Evolutionary conservation across 1,140 invertebrate species (phyloP).

Genomic region (Ceratina calcarata): DNA sequence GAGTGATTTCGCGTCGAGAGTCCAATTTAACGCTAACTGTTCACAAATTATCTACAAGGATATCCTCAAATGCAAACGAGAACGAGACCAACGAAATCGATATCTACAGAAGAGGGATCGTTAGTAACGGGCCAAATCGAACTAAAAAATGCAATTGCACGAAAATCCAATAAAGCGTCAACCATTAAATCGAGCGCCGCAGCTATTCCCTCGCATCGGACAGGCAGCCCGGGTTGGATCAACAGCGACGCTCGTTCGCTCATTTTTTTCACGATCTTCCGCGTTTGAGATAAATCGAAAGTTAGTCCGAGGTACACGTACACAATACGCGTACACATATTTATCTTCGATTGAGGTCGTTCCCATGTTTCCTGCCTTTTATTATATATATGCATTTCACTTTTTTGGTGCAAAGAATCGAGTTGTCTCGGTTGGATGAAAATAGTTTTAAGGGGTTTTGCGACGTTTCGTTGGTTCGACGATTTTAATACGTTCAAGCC

Average conservation of each 20-base stretch:
- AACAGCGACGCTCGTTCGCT: conserved; percentile 48
- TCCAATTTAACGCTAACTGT: conserved; percentile 40
- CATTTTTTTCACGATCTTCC: conserved; percentile 40
- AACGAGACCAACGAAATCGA: conserved; percentile 40
- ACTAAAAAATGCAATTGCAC: conserved; percentile 70
- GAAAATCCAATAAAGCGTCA: conserved; percentile 73
- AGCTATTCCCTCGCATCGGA: conserved; percentile 29
- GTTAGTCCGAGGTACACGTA: not conserved
- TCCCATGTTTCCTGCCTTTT: not conserved
- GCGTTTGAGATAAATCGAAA: conserved; percentile 47
- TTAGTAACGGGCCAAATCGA: conserved; percentile 62
- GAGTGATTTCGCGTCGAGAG: not conserved
- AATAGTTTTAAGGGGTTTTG: not conserved
- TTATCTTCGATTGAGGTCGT: not conserved
- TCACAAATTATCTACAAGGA: conserved; percentile 57
- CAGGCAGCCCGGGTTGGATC: conserved; percentile 35
- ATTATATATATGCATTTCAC: not conserved
- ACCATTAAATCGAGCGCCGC: conserved; percentile 71
- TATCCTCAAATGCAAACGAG: conserved; percentile 12
- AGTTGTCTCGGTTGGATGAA: not conserved
- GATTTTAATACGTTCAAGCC: too few species aligned
- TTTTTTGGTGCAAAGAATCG: not conserved
- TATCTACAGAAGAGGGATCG: conserved; percentile 58
- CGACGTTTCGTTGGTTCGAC: too few species aligned
- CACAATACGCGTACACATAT: not conserved